phyloP scores from a whole-genome alignment of 2,797 vertebrate species.

The Dallia pectoralis region DNA sequence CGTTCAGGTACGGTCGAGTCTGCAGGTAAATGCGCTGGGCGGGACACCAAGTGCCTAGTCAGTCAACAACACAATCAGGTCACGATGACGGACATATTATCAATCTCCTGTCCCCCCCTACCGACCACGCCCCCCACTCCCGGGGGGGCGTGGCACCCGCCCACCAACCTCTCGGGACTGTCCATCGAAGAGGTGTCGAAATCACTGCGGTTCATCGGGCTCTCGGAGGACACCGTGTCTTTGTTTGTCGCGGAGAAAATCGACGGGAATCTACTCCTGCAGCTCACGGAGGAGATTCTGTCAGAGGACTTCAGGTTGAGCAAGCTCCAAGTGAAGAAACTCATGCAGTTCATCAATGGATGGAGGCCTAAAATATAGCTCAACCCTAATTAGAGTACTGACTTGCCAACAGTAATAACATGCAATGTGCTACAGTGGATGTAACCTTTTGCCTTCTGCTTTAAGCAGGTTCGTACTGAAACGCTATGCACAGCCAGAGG shows the following conservation, averaged over 20 bases:
- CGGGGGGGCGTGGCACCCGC: slow-evolving; percentile 84
- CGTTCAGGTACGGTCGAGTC: slow-evolving; percentile 65
- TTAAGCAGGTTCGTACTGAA: slow-evolving; percentile 16
- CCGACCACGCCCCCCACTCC: slow-evolving; percentile 57
- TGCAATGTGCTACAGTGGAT: neutral
- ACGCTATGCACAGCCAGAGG: slow-evolving; percentile 63
- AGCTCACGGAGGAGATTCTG: slow-evolving; percentile 95
- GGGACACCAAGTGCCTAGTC: slow-evolving; percentile 63
- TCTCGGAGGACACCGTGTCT: slow-evolving; percentile 87
- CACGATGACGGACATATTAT: slow-evolving; percentile 70
- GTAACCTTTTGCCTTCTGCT: slow-evolving; percentile 36
- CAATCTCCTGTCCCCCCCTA: slow-evolving; percentile 73
- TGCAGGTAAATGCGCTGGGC: slow-evolving; percentile 72
- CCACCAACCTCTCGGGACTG: slow-evolving; percentile 85
- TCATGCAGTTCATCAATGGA: slow-evolving; percentile 95
- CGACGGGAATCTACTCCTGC: slow-evolving; percentile 93
- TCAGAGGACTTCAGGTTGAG: slow-evolving; percentile 96
- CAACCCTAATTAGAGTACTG: neutral
- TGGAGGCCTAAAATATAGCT: slow-evolving; percentile 96
- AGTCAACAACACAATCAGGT: slow-evolving; percentile 70
- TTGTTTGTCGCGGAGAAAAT: slow-evolving; percentile 95
- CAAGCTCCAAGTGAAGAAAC: slow-evolving; percentile 98
- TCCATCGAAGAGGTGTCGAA: slow-evolving; percentile 94
- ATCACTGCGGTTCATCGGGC: slow-evolving; percentile 91
- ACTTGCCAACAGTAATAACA: neutral